phyloP scores from a whole-genome alignment of 2,113 vertebrate genomes.

The Poecilia latipinna region DNA sequence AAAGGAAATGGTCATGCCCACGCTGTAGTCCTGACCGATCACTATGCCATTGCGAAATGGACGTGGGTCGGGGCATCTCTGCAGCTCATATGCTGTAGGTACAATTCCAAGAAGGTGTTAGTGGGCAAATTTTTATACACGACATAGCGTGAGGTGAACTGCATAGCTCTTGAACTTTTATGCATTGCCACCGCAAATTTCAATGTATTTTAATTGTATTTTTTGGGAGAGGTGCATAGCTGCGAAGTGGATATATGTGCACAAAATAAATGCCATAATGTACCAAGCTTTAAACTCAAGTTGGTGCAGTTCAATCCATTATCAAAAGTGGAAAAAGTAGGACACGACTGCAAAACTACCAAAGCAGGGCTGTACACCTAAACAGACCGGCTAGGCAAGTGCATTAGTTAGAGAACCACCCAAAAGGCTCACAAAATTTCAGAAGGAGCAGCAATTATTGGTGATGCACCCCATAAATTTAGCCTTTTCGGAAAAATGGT shows the following conservation, averaged over 20 bases:
- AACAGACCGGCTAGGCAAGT: neutral
- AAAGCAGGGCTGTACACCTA: neutral
- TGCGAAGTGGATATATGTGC: neutral
- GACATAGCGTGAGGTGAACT: neutral
- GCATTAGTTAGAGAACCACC: neutral
- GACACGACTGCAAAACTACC: neutral
- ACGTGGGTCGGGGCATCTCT: conserved; percentile 94
- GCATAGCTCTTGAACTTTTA: neutral
- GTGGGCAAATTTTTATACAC: neutral
- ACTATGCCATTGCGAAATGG: conserved; percentile 95
- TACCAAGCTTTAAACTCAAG: neutral
- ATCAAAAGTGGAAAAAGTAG: neutral
- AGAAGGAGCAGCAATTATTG: neutral
- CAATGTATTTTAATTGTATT: neutral
- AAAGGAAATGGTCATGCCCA: conserved; percentile 95
- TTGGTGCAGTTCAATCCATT: neutral
- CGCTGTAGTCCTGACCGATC: conserved; percentile 92
- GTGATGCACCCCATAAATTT: neutral
- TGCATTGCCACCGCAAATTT: neutral
- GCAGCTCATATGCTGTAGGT: conserved; percentile 89
- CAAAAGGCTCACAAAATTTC: neutral
- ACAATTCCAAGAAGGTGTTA: neutral
- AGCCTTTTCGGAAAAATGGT: neutral
- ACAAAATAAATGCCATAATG: neutral
- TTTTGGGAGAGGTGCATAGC: neutral